Percentiles rank a stretch among this genome's conserved stretches.
Evolutionary conservation across 2,888 invertebrate genomes (phyloP).

Genomic region (Epirrhoe alternata): DNA sequence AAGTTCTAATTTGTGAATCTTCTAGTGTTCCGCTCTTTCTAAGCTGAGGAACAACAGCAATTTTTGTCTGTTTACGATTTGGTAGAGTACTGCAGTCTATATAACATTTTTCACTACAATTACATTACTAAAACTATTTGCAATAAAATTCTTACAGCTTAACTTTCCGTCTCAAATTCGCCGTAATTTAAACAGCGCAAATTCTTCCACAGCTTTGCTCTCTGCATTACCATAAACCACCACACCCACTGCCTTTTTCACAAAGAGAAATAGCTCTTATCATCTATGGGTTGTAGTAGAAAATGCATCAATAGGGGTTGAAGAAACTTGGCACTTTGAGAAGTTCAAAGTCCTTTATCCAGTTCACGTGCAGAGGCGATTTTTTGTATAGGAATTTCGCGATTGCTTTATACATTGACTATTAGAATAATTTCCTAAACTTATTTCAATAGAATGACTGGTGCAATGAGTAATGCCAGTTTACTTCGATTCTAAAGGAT

Average conservation of each 20-base stretch:
- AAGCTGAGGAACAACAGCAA: no score
- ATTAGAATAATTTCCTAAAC: not conserved
- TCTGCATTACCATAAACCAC: constrained; percentile 40
- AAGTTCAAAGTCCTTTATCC: constrained; percentile 55
- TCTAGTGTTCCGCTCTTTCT: no score
- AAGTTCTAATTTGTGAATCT: no score
- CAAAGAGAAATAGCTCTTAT: constrained; percentile 23
- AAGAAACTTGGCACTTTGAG: constrained; percentile 56
- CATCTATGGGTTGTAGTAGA: constrained; percentile 31
- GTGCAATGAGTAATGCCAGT: not conserved
- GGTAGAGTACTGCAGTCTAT: not conserved
- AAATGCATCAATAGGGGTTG: constrained; percentile 31
- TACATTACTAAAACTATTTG: constrained; percentile 10
- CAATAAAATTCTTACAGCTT: constrained; percentile 13
- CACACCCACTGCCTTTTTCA: constrained; percentile 20
- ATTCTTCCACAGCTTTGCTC: constrained; percentile 32
- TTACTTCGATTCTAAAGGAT: no score
- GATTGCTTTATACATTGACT: constrained; percentile 3
- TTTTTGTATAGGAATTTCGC: constrained; percentile 35
- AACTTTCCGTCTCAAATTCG: constrained; percentile 19
- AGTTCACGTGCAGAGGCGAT: constrained; percentile 51
- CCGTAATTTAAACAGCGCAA: constrained; percentile 28
- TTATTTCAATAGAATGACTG: no score
- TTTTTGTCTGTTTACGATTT: not conserved
- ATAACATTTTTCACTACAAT: not conserved